Base-by-base conservation (phyloP, 2,113 vertebrate species). In the Lipotes vexillifer region DNA sequence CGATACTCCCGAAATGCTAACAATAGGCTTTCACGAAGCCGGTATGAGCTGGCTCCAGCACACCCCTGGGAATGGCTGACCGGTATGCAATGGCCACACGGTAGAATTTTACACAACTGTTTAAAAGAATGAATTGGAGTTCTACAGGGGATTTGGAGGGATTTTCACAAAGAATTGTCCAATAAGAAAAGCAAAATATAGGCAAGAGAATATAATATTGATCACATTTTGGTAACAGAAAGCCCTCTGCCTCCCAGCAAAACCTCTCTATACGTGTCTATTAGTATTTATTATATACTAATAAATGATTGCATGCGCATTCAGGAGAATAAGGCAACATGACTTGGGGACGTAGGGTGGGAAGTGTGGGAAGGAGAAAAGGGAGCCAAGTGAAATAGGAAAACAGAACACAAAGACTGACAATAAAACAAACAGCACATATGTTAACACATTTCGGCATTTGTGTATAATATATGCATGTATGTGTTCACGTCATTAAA, bases 21-120 rank as follows among this genome's bases (percentile, higher is more conserved):
- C 12, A 21, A 7, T 1, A 36, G 18, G 3, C 44, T 46, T 38
- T n/a, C 77, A 12, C 9, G 2, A 63, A 75, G 41, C 31, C 23
- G 0, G 55, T 0, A 1, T 6, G 3, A 1, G 3, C 17, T 0
- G 31, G 69, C n/a, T n/a, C 41, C 27, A 29, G 75, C 46, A 23
- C 6, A 0, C 31, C 77, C 52, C 72, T 2, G 8, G 59, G 65
- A 9, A 29, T 0, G 14, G 20, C 21, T 17, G n/a, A 25, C 65
- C 21, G 25, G 4, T 3, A 0, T 0, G 36, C 68, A 33, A 21
- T 0, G 2, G 31, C 41, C 49, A 15, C 6, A 1, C 46, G 1
- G 8, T 8, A 61, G 66, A 57, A 25, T 77, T 85, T 13, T 33
- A 31, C 38, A n/a, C 52, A 59, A 29, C 46, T 25, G 7, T 57